Base-by-base conservation (phyloP, 2,888 invertebrate genomes). In the Glyphotaelius pellucidus region DNA sequence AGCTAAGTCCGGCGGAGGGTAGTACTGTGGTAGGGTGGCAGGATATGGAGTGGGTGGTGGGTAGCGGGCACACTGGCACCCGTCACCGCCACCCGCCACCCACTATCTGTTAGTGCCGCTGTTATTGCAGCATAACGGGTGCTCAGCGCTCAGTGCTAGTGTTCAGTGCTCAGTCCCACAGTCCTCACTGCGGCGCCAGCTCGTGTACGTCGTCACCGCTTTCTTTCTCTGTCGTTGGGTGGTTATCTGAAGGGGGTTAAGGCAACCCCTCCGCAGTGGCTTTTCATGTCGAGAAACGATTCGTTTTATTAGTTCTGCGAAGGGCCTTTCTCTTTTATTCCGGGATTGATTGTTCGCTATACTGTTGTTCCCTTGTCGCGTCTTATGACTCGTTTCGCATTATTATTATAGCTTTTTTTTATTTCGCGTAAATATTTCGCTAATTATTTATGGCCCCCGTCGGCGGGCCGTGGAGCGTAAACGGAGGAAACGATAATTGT, bases 401-500 rank as follows among this genome's bases (percentile, higher is more conserved):
- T 88, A 88, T 88, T 52, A 88, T 88, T 88, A 67, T 91, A 67
- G 47, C 35, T 84, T 67, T 87, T 88, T 87, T 91, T 91, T 89
- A 84, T 91, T 91, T 90, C 85, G 86, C 87, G 89, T 83, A 91
- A 92, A 92, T 91, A 92, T 92, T 92, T 91, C 86, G 90, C 92
- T 92, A 92, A 92, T 92, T 92, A 91, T 92, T 92, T 92, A 92
- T 92, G 90, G 91, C 89, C 84, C 81, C 81, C 81, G 89, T 80
- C 67, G 52, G 84, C 90, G 91, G 84, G 87, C 90, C 38, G 90
- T 90, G 89, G 91, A 92, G 90, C 92, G 90, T 93, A 88, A 91
- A 92, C 89, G 87, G 81, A 93, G 93, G 93, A 93, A 93, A 92
- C 93, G 88, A 92, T 93, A 93, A 93, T 92, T 92, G 90, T 92